These are phyloP conservation scores for Alexandromys fortis DNA, from an alignment of 2,113 vertebrate genomes.

Conservation along the genomic window DNA sequence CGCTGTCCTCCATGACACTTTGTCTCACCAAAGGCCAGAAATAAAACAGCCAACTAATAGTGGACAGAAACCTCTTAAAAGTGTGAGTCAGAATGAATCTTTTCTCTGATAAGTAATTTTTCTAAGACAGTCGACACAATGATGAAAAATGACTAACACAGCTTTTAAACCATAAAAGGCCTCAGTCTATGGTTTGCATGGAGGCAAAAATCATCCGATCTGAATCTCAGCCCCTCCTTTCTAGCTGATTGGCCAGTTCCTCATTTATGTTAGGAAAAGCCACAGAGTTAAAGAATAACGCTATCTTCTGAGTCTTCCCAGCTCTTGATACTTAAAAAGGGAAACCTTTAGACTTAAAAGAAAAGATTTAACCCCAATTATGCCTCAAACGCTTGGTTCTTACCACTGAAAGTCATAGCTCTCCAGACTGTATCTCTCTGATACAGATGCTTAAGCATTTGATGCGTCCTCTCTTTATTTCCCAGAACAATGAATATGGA, in stretches of 20 bases:
- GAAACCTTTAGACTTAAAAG: not conserved
- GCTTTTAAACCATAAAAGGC: not conserved
- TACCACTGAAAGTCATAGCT: not conserved
- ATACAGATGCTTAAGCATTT: not conserved
- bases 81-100: not conserved
- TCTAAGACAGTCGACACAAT: not conserved
- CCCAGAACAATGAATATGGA: not conserved
- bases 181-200: not conserved
- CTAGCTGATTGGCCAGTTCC: not conserved
- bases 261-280: not conserved
- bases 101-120: not conserved
- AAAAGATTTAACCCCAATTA: not conserved
- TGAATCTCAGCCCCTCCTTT: not conserved
- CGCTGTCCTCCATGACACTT: too few species aligned
- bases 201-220: not conserved
- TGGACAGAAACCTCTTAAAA: not conserved
- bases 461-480: not conserved
- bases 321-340: not conserved
- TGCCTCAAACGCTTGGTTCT: not conserved
- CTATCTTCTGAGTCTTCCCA: not conserved
- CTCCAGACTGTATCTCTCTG: not conserved
- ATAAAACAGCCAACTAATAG: not conserved
- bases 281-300: not conserved
- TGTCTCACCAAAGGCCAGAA: not conserved
- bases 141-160: not conserved